Evolutionary conservation across 2,797 vertebrate genomes (phyloP), one percentile per base, ranked within the genome.

Genomic region (Erithacus rubecula): DNA sequence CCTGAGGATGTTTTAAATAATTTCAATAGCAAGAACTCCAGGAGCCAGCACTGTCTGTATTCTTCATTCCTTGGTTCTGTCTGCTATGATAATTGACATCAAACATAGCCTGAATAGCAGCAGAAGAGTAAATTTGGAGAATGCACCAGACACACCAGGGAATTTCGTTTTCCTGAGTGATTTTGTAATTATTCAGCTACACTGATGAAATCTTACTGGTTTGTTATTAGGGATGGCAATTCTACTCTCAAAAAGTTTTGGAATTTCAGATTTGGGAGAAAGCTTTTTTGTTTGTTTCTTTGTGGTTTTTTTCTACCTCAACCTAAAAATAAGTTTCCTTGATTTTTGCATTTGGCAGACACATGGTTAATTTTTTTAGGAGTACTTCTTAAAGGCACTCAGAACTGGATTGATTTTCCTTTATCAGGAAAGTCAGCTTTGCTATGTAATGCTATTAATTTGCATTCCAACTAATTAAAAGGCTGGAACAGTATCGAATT

Each of bases 61-160:
- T 82, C 67, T 65, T 47, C 29, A 41, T 56, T 77, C 27, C 37
- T 80, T 72, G 30, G 53, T 79, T 55, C 65, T 60, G 5, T 91
- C 76, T 91, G 63, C 44, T 75, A 5, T 41, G 69, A 46, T n/a
- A 79, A 72, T 32, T 85, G 36, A 74, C 71, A 62, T 44, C 29
- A 86, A 91, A 49, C 20, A 14, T 30, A 44, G n/a, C 55, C 44
- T 53, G 83, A 60, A 24, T 9, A 81, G 74, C 30, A 70, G n/a
- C 14, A 24, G 37, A 76, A n/a, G 37, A 79, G 39, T 26, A 15
- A 47, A 23, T 53, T 59, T 77, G 53, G 60, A 89, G 47, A 85
- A 68, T 84, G 36, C 43, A 83, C 30, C 80, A 86, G 86, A 78
- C 34, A 86, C 43, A 36, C 29, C n/a, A 71, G 86, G 88, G 93